These are phyloP conservation scores for Aix galericulata DNA, from an alignment of 2,113 vertebrate genomes.

Conservation along the genomic window DNA sequence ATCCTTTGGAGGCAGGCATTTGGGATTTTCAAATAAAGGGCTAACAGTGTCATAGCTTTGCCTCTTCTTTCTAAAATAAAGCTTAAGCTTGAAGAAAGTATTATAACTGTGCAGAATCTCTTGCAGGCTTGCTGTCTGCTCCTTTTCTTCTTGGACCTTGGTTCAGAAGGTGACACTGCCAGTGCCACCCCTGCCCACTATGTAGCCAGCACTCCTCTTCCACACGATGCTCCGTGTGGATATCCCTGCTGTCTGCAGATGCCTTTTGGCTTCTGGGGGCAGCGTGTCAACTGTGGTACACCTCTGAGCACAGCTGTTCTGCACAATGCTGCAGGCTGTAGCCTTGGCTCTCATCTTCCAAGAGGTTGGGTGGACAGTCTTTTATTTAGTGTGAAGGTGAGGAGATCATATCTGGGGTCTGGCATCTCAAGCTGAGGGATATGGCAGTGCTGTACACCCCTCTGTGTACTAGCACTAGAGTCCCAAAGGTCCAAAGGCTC, in stretches of 20 bases:
- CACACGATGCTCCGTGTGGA: rapidly evolving
- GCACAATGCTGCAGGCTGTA: background rate
- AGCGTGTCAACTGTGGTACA: background rate
- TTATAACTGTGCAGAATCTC: background rate
- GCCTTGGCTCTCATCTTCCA: too few relatives aligned
- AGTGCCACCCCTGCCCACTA: background rate
- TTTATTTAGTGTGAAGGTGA: too few relatives aligned
- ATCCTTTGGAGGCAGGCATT: background rate
- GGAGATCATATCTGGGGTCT: too few relatives aligned
- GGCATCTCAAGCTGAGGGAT: too few relatives aligned
- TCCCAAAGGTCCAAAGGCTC: too few relatives aligned
- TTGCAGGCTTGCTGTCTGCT: background rate
- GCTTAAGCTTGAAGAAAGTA: background rate
- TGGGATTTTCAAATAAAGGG: background rate
- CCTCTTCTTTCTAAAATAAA: background rate
- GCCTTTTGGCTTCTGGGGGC: background rate
- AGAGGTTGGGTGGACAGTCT: too few relatives aligned
- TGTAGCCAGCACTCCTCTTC: background rate
- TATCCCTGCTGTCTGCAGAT: background rate
- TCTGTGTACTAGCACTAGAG: too few relatives aligned
- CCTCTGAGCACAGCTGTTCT: background rate
- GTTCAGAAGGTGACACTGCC: background rate
- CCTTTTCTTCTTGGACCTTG: background rate
- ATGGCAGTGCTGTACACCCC: too few relatives aligned
- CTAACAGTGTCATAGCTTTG: background rate